These are phyloP conservation scores for Lethenteron camtschaticum DNA, from an alignment of 2,113 vertebrate species.

Conservation along the genomic window DNA sequence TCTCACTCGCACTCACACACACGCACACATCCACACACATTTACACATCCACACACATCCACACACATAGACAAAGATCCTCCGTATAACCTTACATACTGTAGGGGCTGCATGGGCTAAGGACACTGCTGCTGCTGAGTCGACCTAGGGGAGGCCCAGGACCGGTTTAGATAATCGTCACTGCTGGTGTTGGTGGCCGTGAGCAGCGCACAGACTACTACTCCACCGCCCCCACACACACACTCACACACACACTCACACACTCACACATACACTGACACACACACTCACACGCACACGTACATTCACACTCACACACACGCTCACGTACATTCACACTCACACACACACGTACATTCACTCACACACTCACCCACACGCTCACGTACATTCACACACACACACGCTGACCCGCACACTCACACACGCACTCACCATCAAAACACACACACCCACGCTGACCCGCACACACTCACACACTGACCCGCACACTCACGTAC, in stretches of 20 bases:
- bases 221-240: neutral
- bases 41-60: no score
- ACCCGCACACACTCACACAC: neutral
- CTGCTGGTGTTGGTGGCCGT: neutral
- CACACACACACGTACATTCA: neutral
- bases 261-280: neutral
- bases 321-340: neutral
- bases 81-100: no score
- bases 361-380: neutral
- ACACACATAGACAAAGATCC: no score
- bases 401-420: neutral
- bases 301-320: neutral
- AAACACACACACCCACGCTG: neutral
- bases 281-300: neutral
- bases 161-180: no score
- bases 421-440: neutral
- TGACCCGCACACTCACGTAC: neutral
- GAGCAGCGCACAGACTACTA: neutral
- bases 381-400: constrained; percentile 2
- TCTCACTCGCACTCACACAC: neutral
- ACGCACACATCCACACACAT: no score
- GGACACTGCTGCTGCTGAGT: no score
- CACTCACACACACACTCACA: neutral
- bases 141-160: no score
- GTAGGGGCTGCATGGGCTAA: no score